Evolutionary conservation across 2,888 invertebrate genomes (phyloP), one percentile per base, ranked within the genome.

Genomic region (Acleris cristana): DNA sequence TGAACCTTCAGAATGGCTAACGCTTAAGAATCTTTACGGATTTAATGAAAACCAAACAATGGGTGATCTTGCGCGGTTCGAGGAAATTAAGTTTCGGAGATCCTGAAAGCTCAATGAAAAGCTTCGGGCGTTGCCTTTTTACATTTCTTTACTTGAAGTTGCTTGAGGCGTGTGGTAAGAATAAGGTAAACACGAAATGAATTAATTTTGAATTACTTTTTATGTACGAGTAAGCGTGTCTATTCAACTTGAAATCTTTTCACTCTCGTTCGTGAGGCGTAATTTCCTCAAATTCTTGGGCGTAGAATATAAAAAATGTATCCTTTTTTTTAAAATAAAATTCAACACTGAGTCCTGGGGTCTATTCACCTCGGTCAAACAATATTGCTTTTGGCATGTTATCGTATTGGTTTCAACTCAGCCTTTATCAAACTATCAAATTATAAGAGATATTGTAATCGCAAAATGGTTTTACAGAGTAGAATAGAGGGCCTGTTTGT

Each of bases 11-110:
- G 34, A 58, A 52, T 40, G 45, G 62, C 55, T 48, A 57, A 51
- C 70, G 51, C 60, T 60, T 62, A 26, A 48, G 51, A 45, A 55
- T 57, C 60, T 64, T 45, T 66, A 64, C 64, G 53, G 64, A 55
- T 52, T 56, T 62, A 19, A 61, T 64, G 59, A 64, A 66, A 52
- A 19, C 52, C 30, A 30, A 64, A 59, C 52, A 63, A 49, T 60
- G 57, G 12, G 40, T 64, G 59, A 63, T 44, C 55, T 21, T 21
- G 51, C 34, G 54, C 48, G 53, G 44, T 62, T 58, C 26, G 21
- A 58, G 70, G 64, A 61, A 66, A 62, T 53, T 45, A 51, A 62
- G 34, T 53, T 26, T 19, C 26, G 19, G 12, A 63, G 26, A 68
- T 63, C 18, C 56, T 55, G 60, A 57, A 64, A 53, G 61, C 56